phyloP scores from a whole-genome alignment of 2,113 vertebrate species.

The Dunckerocampus dactyliophorus region DNA sequence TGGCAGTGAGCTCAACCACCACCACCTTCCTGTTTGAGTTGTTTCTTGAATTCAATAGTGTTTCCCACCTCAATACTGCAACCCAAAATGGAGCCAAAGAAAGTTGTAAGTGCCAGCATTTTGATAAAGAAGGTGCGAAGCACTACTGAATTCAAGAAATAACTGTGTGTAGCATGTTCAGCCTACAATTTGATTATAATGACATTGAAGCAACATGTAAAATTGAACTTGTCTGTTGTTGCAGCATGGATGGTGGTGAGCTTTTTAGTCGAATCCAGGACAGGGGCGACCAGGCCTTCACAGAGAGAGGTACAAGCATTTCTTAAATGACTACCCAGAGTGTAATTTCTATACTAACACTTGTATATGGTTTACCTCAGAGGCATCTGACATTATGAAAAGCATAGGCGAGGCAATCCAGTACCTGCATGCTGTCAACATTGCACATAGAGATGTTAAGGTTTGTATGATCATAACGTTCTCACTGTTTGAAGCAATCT shows the following conservation, averaged over 20 bases:
- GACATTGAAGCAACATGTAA: background rate
- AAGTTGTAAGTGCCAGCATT: too few relatives aligned
- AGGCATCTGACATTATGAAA: constrained; percentile 98
- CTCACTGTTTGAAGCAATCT: background rate
- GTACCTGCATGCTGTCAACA: constrained; percentile 91
- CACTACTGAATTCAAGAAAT: too few relatives aligned
- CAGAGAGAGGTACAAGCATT: constrained; percentile 82
- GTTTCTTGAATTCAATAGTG: too few relatives aligned
- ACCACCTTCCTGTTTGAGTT: too few relatives aligned
- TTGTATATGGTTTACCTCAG: constrained; percentile 57
- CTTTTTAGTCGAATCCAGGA: constrained; percentile 96
- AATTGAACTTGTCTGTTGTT: constrained; percentile 27
- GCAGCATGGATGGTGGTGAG: constrained; percentile 93
- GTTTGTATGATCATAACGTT: constrained; percentile 54
- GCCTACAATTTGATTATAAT: background rate
- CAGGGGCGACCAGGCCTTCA: constrained; percentile 97
- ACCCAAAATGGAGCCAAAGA: too few relatives aligned
- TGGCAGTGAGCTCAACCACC: too few relatives aligned
- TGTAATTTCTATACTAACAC: background rate
- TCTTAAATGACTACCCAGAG: background rate
- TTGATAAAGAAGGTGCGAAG: background rate
- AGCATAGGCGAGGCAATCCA: constrained; percentile 94
- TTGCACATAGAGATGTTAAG: constrained; percentile 97
- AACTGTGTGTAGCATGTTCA: background rate
- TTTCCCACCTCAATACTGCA: too few relatives aligned